phyloP scores from a whole-genome alignment of 2,797 vertebrate species.

The Hypotaenidia philippensis region DNA sequence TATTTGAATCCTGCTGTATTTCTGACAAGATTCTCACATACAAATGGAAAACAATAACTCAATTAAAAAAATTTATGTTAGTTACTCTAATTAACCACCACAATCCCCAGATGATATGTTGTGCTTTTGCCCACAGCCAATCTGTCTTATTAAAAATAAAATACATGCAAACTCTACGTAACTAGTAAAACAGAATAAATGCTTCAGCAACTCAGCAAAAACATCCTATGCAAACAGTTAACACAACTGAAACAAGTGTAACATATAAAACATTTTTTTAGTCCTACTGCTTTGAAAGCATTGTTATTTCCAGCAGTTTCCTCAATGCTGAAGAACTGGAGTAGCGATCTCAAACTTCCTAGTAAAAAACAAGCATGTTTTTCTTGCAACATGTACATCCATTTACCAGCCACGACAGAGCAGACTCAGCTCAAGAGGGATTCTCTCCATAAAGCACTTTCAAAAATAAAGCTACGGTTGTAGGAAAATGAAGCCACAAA shows the following conservation, averaged over 20 bases:
- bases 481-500: constrained; percentile 5
- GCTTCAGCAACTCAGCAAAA: neutral
- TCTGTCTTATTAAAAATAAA: neutral
- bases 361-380: neutral
- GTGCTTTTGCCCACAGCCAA: neutral
- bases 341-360: neutral
- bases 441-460: neutral
- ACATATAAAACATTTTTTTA: neutral
- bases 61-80: neutral
- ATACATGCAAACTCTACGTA: neutral
- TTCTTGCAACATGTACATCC: neutral
- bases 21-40: neutral
- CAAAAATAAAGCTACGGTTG: neutral
- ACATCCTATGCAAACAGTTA: neutral
- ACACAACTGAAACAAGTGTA: neutral
- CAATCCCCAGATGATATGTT: neutral
- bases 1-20: neutral
- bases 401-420: neutral
- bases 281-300: neutral
- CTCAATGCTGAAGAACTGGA: neutral
- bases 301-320: neutral
- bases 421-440: neutral
- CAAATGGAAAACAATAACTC: neutral
- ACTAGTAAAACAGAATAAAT: neutral
- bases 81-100: neutral